Conservation (phyloP, 2,888 invertebrate genomes). For the Uropetala carovei region DNA sequence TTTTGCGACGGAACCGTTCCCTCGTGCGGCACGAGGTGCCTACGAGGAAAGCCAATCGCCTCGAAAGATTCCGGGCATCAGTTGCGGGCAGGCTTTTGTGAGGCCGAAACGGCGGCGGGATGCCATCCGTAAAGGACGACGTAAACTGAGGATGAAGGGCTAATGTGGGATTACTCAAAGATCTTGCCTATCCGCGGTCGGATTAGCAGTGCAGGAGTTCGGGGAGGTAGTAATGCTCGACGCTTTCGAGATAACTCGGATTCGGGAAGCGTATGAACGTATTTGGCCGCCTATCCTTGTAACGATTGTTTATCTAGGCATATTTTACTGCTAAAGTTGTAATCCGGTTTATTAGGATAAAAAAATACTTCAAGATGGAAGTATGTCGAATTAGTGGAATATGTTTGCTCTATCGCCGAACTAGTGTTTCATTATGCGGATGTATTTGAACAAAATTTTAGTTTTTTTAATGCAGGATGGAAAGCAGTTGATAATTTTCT, state of each 20-base stretch:
- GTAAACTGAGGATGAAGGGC: neutral
- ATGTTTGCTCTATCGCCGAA: too few species aligned
- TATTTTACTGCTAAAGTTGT: too few species aligned
- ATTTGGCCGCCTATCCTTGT: too few species aligned
- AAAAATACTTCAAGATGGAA: too few species aligned
- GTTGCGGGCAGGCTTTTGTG: slow-evolving; percentile 23
- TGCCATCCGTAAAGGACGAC: neutral
- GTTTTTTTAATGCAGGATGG: too few species aligned
- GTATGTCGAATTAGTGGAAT: too few species aligned
- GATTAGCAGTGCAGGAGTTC: neutral
- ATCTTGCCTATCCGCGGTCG: neutral
- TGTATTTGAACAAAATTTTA: too few species aligned
- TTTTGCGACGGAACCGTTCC: slow-evolving; percentile 39
- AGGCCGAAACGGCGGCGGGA: neutral
- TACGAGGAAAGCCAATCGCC: slow-evolving; percentile 15
- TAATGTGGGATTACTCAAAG: neutral
- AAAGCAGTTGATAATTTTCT: too few species aligned
- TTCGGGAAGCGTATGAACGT: neutral
- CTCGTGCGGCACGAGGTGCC: neutral
- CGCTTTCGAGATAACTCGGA: neutral
- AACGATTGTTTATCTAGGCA: too few species aligned
- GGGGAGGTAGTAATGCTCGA: neutral
- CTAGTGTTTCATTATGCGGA: too few species aligned
- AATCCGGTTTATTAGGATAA: too few species aligned
- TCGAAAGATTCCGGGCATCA: slow-evolving; percentile 40